phyloP scores from a whole-genome alignment of 2,888 invertebrate genomes.

The Stenoptilia bipunctidactyla region DNA sequence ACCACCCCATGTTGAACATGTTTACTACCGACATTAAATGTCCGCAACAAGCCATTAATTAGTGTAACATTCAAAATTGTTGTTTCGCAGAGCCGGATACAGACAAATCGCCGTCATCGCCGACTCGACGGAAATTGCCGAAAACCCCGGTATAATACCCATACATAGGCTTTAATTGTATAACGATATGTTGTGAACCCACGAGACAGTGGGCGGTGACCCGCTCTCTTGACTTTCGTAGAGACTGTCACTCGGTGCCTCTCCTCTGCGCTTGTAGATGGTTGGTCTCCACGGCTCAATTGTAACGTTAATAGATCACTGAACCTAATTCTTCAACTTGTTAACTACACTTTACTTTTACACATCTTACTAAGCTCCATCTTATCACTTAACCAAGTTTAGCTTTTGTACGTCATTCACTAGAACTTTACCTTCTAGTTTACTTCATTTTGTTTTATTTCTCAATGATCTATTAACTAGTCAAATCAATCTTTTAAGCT shows the following conservation, averaged over 20 bases:
- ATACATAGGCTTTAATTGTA: slow-evolving; percentile 63
- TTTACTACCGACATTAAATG: too few relatives aligned
- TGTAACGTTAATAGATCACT: too few relatives aligned
- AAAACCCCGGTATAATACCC: slow-evolving; percentile 95
- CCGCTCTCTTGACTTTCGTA: slow-evolving; percentile 51
- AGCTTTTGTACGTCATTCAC: too few relatives aligned
- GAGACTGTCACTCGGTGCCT: slow-evolving; percentile 68
- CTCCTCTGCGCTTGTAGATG: slow-evolving; percentile 63
- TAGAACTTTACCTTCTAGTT: slow-evolving; percentile 3
- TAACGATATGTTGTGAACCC: slow-evolving; percentile 71
- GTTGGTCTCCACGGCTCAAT: too few relatives aligned
- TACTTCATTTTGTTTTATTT: too few relatives aligned
- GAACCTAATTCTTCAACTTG: too few relatives aligned
- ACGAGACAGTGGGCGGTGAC: slow-evolving; percentile 47
- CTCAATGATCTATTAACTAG: too few relatives aligned
- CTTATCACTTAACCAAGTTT: too few relatives aligned
- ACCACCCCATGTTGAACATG: too few relatives aligned
- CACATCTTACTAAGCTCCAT: too few relatives aligned
- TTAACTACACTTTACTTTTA: too few relatives aligned
- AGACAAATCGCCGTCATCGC: slow-evolving; percentile 90
- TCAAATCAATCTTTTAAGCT: too few relatives aligned
- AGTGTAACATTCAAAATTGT: slow-evolving; percentile 37
- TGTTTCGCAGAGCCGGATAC: slow-evolving; percentile 82
- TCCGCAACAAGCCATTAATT: slow-evolving; percentile 6
- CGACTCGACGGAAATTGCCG: slow-evolving; percentile 94